These are phyloP conservation scores for Lysandra bellargus DNA, from an alignment of 2,888 invertebrate species.

Conservation along the genomic window DNA sequence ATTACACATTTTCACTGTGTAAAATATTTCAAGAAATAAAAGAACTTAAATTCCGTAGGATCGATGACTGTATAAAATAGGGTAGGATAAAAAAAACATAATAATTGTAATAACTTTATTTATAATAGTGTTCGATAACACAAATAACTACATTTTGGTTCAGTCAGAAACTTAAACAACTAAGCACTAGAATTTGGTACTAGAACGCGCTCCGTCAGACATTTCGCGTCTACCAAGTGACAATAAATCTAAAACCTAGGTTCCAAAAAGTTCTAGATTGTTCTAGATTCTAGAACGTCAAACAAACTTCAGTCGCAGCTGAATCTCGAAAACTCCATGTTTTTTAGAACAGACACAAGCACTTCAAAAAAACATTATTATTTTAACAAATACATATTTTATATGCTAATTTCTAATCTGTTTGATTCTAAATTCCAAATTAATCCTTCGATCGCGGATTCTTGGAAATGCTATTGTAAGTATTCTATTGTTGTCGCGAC, in stretches of 20 bases:
- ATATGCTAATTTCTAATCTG: neutral
- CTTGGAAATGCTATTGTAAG: too few species aligned
- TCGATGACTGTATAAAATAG: neutral
- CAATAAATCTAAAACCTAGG: neutral
- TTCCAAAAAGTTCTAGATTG: neutral
- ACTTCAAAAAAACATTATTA: neutral
- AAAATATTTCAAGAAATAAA: too few species aligned
- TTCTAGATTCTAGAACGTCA: neutral
- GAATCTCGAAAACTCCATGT: neutral
- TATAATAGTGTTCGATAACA: constrained; percentile 72
- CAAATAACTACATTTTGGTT: constrained; percentile 73
- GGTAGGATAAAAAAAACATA: neutral
- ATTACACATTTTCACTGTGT: too few species aligned
- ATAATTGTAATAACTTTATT: constrained; percentile 43
- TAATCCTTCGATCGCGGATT: too few species aligned
- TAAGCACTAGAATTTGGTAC: constrained; percentile 75
- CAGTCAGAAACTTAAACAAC: constrained; percentile 79
- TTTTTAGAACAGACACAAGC: neutral
- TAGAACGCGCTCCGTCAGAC: constrained; percentile 43
- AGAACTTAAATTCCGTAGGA: neutral
- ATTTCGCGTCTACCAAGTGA: neutral
- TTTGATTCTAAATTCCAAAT: too few species aligned
- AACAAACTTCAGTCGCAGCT: neutral
- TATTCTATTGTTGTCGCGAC: too few species aligned
- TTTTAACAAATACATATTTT: neutral